Evolutionary conservation across 2,888 invertebrate species (phyloP).

Genomic region (Polietes domitor): DNA sequence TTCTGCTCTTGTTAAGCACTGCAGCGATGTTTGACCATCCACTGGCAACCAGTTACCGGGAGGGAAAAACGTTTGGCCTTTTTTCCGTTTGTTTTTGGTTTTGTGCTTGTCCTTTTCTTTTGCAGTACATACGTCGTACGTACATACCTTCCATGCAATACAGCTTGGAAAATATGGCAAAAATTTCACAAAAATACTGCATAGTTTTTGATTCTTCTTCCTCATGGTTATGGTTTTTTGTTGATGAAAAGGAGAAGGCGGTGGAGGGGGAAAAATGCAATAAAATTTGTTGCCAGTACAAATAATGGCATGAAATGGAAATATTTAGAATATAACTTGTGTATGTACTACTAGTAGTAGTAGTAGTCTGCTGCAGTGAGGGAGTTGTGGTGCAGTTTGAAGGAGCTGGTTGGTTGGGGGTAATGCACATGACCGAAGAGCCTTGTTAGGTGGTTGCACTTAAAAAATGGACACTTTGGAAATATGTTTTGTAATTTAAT

Average conservation of each 20-base stretch:
- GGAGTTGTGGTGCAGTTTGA: too few relatives aligned
- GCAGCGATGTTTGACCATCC: slow-evolving; percentile 31
- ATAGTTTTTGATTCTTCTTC: slow-evolving; percentile 30
- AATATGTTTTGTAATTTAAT: too few relatives aligned
- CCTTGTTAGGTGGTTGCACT: too few relatives aligned
- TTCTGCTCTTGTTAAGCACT: slow-evolving; percentile 34
- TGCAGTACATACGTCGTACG: slow-evolving; percentile 33
- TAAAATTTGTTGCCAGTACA: slow-evolving; percentile 23
- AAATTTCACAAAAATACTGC: slow-evolving; percentile 26
- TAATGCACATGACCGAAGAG: too few relatives aligned
- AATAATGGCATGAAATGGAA: slow-evolving; percentile 22
- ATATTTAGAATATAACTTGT: slow-evolving; percentile 17
- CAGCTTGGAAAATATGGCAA: slow-evolving; percentile 25
- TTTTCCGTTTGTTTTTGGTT: slow-evolving; percentile 14
- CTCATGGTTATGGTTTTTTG: neutral
- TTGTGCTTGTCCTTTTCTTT: slow-evolving; percentile 35
- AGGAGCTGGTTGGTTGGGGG: too few relatives aligned
- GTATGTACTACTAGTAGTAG: too few relatives aligned
- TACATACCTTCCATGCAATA: neutral
- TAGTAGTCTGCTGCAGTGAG: too few relatives aligned
- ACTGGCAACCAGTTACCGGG: neutral
- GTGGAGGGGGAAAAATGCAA: slow-evolving; percentile 1
- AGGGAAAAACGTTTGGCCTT: neutral
- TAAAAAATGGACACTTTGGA: too few relatives aligned
- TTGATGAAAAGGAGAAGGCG: neutral